Evolutionary conservation across 2,113 vertebrate species (phyloP), one percentile per base, ranked within the genome.

Genomic region (Scomber colias): DNA sequence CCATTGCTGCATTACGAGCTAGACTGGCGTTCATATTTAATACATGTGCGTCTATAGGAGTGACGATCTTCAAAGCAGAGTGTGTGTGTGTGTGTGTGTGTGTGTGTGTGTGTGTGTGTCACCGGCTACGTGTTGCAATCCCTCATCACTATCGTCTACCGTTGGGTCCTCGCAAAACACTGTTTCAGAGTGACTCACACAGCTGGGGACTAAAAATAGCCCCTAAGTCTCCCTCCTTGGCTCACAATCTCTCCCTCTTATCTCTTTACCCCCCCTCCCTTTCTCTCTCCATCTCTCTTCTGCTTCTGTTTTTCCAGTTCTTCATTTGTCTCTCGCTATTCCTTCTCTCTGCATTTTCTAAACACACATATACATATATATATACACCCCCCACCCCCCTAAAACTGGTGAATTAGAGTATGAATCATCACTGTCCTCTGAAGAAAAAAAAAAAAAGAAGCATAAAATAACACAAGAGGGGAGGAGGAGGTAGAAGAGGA

Each of bases 191-290:
- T 93, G 92, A 93, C 90, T 94, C 92, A 93, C 87, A 78, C 87
- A 91, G 87, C 93, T 92, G 88, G 84, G 77, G 79, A 83, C 92
- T 93, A 94, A 87, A 93, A 92, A 93, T 93, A 93, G 88, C 80
- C 64, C 30, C 9, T 75, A 87, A 87, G 71, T 87, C 83, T 85
- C 79, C 73, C 77, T 89, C 79, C 82, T 85, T 85, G 84, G 82
- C 80, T 89, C 65, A 31, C 75, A 86, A 73, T 91, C 71, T 81
- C 84, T 65, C 68, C 51, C 75, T 73, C 86, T 83, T 84, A 82
- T 86, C 87, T 77, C 51, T 67, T 77, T 56, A 69, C 78, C 55
- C 65, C 21, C 48, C 68, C 82, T 71, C 21, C 21, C 21, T 21
- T 27, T 27, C 24, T 27, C 24, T 27, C 1, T 27, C 24, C 24